These are phyloP conservation scores for Thunnus albacares DNA, from an alignment of 2,797 vertebrate genomes.

Conservation along the genomic window DNA sequence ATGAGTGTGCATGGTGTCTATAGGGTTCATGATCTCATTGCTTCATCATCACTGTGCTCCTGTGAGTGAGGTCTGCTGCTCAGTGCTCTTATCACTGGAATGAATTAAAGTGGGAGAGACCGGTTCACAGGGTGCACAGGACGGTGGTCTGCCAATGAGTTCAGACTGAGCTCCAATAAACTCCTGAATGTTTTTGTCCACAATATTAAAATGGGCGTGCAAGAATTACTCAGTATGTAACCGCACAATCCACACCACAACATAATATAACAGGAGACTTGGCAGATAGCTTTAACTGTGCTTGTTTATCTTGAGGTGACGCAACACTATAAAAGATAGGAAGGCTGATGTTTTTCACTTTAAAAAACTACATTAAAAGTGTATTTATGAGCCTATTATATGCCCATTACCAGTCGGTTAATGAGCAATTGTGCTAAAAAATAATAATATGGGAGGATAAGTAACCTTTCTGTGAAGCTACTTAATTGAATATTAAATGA, in stretches of 20 bases:
- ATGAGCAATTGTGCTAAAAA: background rate
- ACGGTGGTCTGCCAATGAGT: background rate
- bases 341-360: background rate
- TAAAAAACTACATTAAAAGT: background rate
- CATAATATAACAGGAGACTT: constrained; percentile 13
- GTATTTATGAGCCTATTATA: background rate
- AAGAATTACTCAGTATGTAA: constrained; percentile 29
- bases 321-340: constrained; percentile 8
- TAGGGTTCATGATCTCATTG: constrained; percentile 47
- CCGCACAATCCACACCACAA: constrained; percentile 13
- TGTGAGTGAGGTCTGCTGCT: constrained; percentile 23
- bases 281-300: background rate
- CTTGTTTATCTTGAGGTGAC: constrained; percentile 36
- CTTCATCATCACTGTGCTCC: constrained; percentile 51
- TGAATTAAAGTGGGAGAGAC: constrained; percentile 21
- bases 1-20: constrained; percentile 43
- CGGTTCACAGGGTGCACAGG: constrained; percentile 18
- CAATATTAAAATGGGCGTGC: constrained; percentile 20
- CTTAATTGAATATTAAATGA: constrained; percentile 41
- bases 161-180: background rate
- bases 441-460: background rate
- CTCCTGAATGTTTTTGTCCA: constrained; percentile 1
- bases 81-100: constrained; percentile 22
- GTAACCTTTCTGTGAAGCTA: background rate
- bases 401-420: background rate